Evolutionary conservation across 2,113 vertebrate genomes (phyloP).

Genomic region (Mormyrus iriodes): DNA sequence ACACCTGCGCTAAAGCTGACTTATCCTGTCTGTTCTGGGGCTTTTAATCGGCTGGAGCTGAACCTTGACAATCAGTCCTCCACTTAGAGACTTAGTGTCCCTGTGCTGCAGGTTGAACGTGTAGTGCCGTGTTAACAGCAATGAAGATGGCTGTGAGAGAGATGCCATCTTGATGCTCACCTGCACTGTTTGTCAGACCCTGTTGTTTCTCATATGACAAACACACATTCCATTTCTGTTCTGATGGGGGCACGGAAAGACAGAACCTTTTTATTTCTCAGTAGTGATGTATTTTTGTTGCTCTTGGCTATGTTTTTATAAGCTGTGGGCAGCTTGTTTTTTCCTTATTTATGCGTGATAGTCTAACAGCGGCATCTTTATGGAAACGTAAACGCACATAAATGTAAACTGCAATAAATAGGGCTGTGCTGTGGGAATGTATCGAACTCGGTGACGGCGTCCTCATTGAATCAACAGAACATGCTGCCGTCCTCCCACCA

Average conservation of each 20-base stretch:
- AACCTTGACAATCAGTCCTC: background rate
- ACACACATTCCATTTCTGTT: conserved; percentile 5
- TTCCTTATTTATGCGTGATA: background rate
- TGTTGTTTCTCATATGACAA: conserved; percentile 1
- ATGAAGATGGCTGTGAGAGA: background rate
- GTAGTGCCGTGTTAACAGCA: too few relatives aligned
- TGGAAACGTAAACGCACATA: background rate
- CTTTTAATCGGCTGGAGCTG: background rate
- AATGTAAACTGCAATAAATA: background rate
- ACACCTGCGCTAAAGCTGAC: background rate
- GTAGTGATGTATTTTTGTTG: background rate
- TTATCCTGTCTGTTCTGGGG: background rate
- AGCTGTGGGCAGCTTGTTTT: background rate
- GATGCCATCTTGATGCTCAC: background rate
- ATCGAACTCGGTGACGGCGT: background rate
- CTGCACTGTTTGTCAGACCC: background rate
- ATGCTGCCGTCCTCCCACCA: background rate
- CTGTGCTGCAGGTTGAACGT: background rate
- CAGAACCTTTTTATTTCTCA: background rate
- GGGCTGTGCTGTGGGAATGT: background rate
- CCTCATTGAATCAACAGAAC: background rate
- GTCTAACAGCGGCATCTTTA: background rate
- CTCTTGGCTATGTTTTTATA: conserved; percentile 1
- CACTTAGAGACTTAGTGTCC: background rate
- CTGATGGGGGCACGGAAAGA: background rate